Percentiles rank a stretch among this genome's conserved stretches.
Conservation (phyloP, 2,113 vertebrate genomes). For the Osmerus eperlanus region DNA sequence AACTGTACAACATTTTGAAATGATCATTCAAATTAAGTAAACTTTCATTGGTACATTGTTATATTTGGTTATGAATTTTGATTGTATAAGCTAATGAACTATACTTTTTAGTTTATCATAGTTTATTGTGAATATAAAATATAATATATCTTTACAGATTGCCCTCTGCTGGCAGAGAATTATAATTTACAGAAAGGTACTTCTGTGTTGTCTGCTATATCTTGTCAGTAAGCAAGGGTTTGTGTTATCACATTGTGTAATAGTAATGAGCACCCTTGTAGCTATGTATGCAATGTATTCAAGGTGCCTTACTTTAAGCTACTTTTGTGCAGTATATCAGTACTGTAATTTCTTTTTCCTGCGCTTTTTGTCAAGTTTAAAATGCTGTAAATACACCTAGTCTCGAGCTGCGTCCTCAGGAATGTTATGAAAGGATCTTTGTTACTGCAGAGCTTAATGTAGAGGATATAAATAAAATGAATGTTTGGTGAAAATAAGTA, state of each 20-base stretch:
- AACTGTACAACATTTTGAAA: background rate
- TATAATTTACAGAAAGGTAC: conserved; percentile 78
- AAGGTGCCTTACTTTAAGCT: conserved; percentile 63
- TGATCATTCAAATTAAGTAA: conserved; percentile 23
- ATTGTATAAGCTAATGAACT: conserved; percentile 45
- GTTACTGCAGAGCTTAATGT: conserved; percentile 43
- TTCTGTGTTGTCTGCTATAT: conserved; percentile 75
- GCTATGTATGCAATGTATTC: conserved; percentile 71
- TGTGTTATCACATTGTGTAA: conserved; percentile 60
- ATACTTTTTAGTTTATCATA: conserved; percentile 58
- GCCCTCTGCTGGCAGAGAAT: conserved; percentile 90
- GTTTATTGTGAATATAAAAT: conserved; percentile 68
- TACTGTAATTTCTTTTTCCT: conserved; percentile 19
- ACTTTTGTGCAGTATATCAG: conserved; percentile 32
- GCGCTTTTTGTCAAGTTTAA: conserved; percentile 39
- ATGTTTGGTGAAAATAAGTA: conserved; percentile 17
- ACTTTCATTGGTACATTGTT: conserved; percentile 36
- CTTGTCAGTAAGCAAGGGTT: conserved; percentile 78
- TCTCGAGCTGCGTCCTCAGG: conserved; percentile 65
- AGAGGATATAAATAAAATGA: conserved; percentile 30
- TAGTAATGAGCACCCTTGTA: conserved; percentile 48
- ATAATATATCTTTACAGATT: conserved; percentile 84
- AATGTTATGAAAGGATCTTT: conserved; percentile 51
- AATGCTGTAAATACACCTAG: conserved; percentile 50
- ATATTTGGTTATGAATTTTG: conserved; percentile 19